Conservation (phyloP, 1,140 invertebrate species). For the Rhopalosiphum padi region DNA sequence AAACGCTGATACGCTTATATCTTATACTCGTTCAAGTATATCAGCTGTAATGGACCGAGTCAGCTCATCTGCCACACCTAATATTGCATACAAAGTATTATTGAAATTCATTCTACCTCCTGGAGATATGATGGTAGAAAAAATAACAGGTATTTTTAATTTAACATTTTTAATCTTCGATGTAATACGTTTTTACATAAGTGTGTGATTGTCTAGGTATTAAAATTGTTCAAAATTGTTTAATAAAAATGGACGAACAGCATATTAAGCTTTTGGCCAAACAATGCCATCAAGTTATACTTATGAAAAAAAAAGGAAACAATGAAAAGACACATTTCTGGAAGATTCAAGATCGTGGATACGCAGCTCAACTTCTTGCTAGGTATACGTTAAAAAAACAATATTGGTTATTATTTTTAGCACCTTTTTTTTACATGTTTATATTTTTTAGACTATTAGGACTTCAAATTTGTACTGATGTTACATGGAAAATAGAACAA, state of each 20-base stretch:
- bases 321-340: constrained; percentile 49
- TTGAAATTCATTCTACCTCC: constrained; percentile 55
- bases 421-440: neutral
- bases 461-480: constrained; percentile 43
- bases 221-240: constrained; percentile 53
- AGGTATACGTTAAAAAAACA: constrained; percentile 1
- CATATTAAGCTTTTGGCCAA: constrained; percentile 55
- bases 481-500: constrained; percentile 57
- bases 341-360: constrained; percentile 57
- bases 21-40: constrained; percentile 13
- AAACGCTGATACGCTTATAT: constrained; percentile 6
- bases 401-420: neutral
- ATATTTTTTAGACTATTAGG: constrained; percentile 48
- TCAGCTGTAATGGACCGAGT: constrained; percentile 21
- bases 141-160: constrained; percentile 52
- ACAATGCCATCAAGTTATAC: constrained; percentile 55
- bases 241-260: constrained; percentile 54
- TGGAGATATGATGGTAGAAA: constrained; percentile 57
- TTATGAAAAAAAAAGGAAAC: constrained; percentile 53
- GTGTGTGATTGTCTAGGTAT: neutral
- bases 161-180: neutral
- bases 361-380: constrained; percentile 56
- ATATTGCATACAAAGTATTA: constrained; percentile 37
- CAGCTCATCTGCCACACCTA: neutral
- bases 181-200: neutral